These are phyloP conservation scores for Anastrepha ludens DNA, from an alignment of 1,140 invertebrate genomes.

Conservation along the genomic window DNA sequence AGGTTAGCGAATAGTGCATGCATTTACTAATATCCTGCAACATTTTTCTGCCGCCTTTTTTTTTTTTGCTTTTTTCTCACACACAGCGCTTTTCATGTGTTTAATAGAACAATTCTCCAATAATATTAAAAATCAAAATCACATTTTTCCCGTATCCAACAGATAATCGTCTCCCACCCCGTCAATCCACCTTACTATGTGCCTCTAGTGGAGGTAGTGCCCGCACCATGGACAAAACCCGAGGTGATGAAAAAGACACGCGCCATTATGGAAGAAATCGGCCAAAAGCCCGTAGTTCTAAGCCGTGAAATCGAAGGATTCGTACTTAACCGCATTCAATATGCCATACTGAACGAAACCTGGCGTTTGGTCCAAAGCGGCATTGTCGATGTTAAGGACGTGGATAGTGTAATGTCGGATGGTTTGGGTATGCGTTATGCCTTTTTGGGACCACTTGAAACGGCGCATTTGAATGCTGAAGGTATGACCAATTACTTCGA, in stretches of 20 bases:
- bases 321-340: conserved; percentile 95
- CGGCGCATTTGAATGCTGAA: conserved; percentile 95
- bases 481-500: conserved; percentile 80
- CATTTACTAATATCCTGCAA: too few species aligned
- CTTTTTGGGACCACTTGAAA: conserved; percentile 95
- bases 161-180: conserved; percentile 84
- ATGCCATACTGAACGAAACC: conserved; percentile 94
- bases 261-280: conserved; percentile 89
- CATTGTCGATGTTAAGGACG: conserved; percentile 89
- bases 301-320: conserved; percentile 93
- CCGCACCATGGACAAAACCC: conserved; percentile 90
- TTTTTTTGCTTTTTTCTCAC: too few species aligned
- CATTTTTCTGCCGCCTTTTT: too few species aligned
- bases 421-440: conserved; percentile 96
- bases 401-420: conserved; percentile 95
- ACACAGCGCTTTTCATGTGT: too few species aligned
- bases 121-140: background rate
- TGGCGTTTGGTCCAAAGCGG: conserved; percentile 91
- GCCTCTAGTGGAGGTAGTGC: conserved; percentile 94
- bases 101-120: too few species aligned
- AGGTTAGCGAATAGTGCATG: too few species aligned
- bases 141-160: background rate
- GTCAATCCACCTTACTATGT: conserved; percentile 98
- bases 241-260: conserved; percentile 77
- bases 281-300: conserved; percentile 91